Conservation (phyloP, 2,888 invertebrate species). For the Listrodromus nycthemerus region DNA sequence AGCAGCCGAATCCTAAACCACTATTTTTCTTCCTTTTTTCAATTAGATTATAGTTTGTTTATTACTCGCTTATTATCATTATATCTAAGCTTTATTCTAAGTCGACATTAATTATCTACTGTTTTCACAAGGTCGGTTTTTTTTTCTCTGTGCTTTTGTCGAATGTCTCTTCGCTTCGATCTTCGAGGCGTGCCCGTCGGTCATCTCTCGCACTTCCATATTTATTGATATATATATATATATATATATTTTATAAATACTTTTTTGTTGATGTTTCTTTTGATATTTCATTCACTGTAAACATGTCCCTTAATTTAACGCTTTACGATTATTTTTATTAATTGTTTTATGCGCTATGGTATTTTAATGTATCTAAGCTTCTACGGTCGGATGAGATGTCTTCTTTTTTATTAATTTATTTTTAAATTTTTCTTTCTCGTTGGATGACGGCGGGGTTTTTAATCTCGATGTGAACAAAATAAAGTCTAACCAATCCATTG, state of each 20-base stretch:
- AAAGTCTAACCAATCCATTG: slow-evolving; percentile 34
- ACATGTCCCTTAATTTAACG: slow-evolving; percentile 64
- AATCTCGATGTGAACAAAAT: slow-evolving; percentile 38
- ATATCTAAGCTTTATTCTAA: slow-evolving; percentile 60
- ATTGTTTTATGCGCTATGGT: slow-evolving; percentile 56
- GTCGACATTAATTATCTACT: slow-evolving; percentile 65
- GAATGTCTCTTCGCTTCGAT: slow-evolving; percentile 9
- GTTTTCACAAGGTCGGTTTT: slow-evolving; percentile 36
- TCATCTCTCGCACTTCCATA: background rate
- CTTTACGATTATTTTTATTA: slow-evolving; percentile 51
- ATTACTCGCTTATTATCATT: slow-evolving; percentile 16
- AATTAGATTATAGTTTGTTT: slow-evolving; percentile 36
- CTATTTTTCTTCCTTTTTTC: slow-evolving; percentile 8
- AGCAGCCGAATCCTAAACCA: slow-evolving; percentile 51
- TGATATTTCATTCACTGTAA: slow-evolving; percentile 67
- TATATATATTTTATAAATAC: slow-evolving; percentile 17
- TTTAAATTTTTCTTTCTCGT: slow-evolving; percentile 18
- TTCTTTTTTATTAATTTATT: slow-evolving; percentile 3
- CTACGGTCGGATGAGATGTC: slow-evolving; percentile 58
- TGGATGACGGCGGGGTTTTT: slow-evolving; percentile 36
- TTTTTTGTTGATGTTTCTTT: slow-evolving; percentile 45
- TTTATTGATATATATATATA: slow-evolving; percentile 21
- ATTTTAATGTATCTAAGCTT: slow-evolving; percentile 38
- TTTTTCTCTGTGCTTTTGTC: slow-evolving; percentile 19
- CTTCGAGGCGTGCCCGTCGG: slow-evolving; percentile 9